Conservation (phyloP, 2,797 vertebrate species). For the Glyptemys insculpta region DNA sequence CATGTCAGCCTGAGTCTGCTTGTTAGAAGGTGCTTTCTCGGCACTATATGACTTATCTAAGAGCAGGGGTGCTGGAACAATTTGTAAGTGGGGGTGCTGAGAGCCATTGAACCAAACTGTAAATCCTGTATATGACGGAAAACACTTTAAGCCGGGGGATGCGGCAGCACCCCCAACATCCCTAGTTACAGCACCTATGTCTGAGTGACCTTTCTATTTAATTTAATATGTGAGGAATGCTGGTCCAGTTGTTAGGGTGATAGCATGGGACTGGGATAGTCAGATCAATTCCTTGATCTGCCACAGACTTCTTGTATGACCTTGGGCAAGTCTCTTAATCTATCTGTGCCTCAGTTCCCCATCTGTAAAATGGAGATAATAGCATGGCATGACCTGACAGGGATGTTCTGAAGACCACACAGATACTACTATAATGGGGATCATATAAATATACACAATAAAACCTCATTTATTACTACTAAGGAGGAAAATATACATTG, state of each 20-base stretch:
- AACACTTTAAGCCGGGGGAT: too few relatives aligned
- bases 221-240: not conserved
- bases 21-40: not conserved
- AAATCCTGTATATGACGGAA: too few relatives aligned
- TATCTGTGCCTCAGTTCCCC: constrained; percentile 51
- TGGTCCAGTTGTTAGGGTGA: not conserved
- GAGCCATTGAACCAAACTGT: too few relatives aligned
- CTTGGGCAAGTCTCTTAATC: not conserved
- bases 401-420: constrained; percentile 38
- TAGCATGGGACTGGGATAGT: not conserved
- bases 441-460: not conserved
- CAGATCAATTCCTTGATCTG: not conserved
- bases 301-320: accelerated
- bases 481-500: constrained; percentile 3
- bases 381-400: constrained; percentile 37
- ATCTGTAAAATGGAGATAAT: constrained; percentile 75
- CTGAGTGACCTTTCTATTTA: not conserved
- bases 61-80: not conserved
- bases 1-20: not conserved
- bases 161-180: too few relatives aligned
- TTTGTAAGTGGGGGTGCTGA: too few relatives aligned
- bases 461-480: constrained; percentile 33
- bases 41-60: not conserved
- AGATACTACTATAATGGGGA: not conserved
- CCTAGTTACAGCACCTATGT: not conserved